Evolutionary conservation across 2,888 invertebrate species (phyloP).

Genomic region (Rhodophaea formosa): DNA sequence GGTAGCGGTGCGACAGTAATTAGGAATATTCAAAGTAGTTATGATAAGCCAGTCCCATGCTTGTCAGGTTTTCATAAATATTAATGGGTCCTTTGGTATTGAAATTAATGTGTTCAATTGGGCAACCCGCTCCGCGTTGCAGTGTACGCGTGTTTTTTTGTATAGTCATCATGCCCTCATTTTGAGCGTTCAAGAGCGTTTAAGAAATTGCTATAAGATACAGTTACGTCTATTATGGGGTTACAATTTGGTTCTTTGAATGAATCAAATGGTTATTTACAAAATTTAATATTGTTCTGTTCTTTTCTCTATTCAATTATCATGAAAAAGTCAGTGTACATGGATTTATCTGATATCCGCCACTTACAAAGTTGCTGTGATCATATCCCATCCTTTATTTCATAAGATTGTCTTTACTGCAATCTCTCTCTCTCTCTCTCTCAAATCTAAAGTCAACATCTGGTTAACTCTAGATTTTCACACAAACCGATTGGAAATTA

Average conservation of each 20-base stretch:
- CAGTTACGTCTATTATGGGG: not conserved
- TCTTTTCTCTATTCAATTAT: not conserved
- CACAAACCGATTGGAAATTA: no score
- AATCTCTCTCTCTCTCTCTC: no score
- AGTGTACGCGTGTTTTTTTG: constrained; percentile 1
- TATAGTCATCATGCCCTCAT: constrained; percentile 15
- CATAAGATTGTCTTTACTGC: no score
- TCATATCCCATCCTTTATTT: no score
- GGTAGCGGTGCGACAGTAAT: constrained; percentile 29
- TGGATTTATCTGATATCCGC: no score
- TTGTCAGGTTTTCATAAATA: constrained; percentile 53
- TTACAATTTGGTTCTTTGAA: not conserved
- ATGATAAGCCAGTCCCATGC: constrained; percentile 14
- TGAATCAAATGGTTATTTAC: not conserved
- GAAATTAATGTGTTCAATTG: constrained; percentile 72
- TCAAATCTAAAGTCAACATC: no score
- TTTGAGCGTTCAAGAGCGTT: not conserved
- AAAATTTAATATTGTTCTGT: not conserved
- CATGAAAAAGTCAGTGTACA: no score
- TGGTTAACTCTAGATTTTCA: no score
- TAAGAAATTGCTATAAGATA: not conserved
- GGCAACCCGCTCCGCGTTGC: constrained; percentile 7
- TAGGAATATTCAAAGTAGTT: constrained; percentile 23
- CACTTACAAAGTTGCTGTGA: no score
- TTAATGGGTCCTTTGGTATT: constrained; percentile 65